phyloP scores from a whole-genome alignment of 92 coral and sea anemone species.

The Porites rus region DNA sequence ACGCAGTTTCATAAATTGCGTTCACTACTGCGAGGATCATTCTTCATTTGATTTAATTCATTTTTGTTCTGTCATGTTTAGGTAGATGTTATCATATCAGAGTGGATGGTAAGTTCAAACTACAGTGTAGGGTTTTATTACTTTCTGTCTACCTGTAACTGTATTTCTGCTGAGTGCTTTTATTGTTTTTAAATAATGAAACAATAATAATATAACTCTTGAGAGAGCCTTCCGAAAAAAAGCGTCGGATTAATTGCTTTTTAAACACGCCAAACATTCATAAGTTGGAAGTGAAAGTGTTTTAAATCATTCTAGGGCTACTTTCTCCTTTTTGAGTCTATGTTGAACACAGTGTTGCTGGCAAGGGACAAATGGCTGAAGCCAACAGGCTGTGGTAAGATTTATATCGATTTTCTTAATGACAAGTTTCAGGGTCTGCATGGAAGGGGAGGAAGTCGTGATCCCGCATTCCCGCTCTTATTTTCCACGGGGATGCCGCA shows the following conservation, averaged over 20 bases:
- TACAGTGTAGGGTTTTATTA: background rate
- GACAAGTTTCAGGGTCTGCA: background rate
- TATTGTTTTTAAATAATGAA: no score
- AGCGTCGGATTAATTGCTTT: background rate
- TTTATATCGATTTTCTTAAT: background rate
- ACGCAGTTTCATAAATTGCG: no score
- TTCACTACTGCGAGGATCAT: no score
- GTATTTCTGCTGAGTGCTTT: no score
- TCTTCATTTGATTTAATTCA: background rate
- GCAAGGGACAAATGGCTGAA: slow-evolving; percentile 96
- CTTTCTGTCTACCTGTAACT: no score
- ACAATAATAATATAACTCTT: no score
- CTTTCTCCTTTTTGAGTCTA: slow-evolving; percentile 95
- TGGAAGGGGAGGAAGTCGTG: no score
- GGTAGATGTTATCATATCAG: slow-evolving; percentile 95
- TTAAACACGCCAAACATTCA: background rate
- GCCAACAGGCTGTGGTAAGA: slow-evolving; percentile 81
- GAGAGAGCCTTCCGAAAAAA: no score
- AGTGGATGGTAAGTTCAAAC: slow-evolving; percentile 90
- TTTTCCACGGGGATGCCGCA: no score
- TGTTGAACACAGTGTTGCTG: slow-evolving; percentile 93
- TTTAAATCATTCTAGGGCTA: slow-evolving; percentile 72
- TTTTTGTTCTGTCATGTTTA: slow-evolving; percentile 8
- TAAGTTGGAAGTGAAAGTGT: background rate
- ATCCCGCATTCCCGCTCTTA: no score